These are phyloP conservation scores for Gobionotothen gibberifrons DNA, from an alignment of 2,797 vertebrate species.

Conservation along the genomic window DNA sequence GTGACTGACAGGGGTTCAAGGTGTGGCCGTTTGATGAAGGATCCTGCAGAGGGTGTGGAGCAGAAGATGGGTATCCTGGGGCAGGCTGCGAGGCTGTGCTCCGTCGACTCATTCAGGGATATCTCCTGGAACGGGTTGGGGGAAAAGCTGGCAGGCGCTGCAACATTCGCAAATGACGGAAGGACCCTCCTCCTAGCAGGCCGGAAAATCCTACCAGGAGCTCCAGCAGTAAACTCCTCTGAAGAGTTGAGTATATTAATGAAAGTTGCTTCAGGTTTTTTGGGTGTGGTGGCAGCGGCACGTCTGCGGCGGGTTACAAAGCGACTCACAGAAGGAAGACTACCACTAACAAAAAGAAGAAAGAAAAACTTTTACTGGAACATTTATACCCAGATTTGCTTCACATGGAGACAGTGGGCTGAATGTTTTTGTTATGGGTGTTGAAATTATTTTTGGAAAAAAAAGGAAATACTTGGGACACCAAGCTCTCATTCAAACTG, in stretches of 20 bases:
- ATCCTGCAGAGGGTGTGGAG: constrained; percentile 73
- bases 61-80: constrained; percentile 73
- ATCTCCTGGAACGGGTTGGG: constrained; percentile 45
- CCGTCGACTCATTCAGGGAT: constrained; percentile 57
- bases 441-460: too few relatives aligned
- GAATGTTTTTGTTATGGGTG: too few relatives aligned
- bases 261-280: constrained; percentile 3
- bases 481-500: too few relatives aligned
- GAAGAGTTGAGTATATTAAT: constrained; percentile 67
- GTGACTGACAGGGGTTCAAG: constrained; percentile 8
- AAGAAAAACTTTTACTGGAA: not conserved
- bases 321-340: constrained; percentile 38
- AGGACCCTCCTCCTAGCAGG: constrained; percentile 18
- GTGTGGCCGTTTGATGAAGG: constrained; percentile 7
- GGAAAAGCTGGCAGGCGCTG: constrained; percentile 20
- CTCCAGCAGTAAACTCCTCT: constrained; percentile 65
- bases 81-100: constrained; percentile 40
- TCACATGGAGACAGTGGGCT: too few relatives aligned
- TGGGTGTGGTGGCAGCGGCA: constrained; percentile 18
- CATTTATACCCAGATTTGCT: not conserved
- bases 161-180: not conserved
- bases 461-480: too few relatives aligned
- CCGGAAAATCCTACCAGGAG: not conserved
- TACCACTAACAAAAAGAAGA: constrained; percentile 42
- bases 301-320: constrained; percentile 79